Conservation (phyloP, 2,888 invertebrate species). For the Eupithecia centaureata region DNA sequence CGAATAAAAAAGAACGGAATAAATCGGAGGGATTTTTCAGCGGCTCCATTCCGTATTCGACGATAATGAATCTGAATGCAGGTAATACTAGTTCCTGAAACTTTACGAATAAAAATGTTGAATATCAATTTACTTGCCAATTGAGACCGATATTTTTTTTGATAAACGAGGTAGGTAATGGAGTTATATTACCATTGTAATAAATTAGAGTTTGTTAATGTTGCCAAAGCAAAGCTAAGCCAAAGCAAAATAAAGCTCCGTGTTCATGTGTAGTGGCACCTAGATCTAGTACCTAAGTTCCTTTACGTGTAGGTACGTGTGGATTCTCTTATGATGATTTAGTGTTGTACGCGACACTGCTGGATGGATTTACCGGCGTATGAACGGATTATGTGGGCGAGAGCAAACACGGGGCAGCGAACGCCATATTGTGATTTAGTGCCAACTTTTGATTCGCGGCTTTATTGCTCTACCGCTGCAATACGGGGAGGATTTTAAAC, state of each 20-base stretch:
- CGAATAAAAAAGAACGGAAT: constrained; percentile 73
- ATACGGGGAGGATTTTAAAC: constrained; percentile 56
- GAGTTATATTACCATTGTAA: constrained; percentile 30
- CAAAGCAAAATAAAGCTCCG: constrained; percentile 59
- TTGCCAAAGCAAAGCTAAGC: constrained; percentile 65
- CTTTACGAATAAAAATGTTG: constrained; percentile 47
- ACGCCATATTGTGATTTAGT: constrained; percentile 82
- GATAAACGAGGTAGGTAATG: constrained; percentile 46
- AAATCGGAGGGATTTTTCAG: constrained; percentile 72
- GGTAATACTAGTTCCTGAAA: constrained; percentile 59
- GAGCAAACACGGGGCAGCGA: constrained; percentile 82
- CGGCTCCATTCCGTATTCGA: constrained; percentile 64
- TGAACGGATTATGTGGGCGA: constrained; percentile 84
- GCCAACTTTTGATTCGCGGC: constrained; percentile 81
- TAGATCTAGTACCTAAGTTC: neutral
- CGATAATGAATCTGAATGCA: constrained; percentile 71
- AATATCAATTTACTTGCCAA: constrained; percentile 47
- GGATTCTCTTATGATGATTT: constrained; percentile 84
- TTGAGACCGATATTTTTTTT: constrained; percentile 49
- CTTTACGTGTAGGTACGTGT: constrained; percentile 52
- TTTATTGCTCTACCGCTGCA: constrained; percentile 71
- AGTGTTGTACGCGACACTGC: constrained; percentile 75
- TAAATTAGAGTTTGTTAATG: constrained; percentile 42
- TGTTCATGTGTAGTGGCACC: constrained; percentile 45
- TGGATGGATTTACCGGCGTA: constrained; percentile 83